Conservation (phyloP, 2,888 invertebrate genomes). For the Allophyes oxyacanthae region DNA sequence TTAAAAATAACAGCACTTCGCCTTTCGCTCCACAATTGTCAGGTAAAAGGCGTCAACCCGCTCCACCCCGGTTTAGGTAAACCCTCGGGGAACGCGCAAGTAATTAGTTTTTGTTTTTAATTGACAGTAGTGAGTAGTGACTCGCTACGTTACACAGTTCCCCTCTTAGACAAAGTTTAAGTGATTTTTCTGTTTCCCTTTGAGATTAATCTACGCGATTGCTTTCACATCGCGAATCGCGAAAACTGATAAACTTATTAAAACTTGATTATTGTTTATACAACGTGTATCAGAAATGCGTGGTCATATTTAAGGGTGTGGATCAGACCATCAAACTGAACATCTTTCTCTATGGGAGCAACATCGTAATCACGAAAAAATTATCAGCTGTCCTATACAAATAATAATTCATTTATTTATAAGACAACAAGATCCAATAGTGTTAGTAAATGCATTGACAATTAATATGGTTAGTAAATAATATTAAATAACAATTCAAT, state of each 20-base stretch:
- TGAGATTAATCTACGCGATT: slow-evolving; percentile 1
- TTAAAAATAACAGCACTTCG: neutral
- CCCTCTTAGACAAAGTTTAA: slow-evolving; percentile 19
- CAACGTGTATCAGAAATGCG: too few species aligned
- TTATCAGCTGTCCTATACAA: too few species aligned
- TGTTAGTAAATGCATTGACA: too few species aligned
- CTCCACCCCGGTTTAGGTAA: slow-evolving; percentile 17
- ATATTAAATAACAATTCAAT: too few species aligned
- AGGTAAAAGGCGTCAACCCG: slow-evolving; percentile 10
- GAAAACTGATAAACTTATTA: neutral
- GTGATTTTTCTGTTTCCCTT: slow-evolving; percentile 13
- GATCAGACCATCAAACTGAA: too few species aligned
- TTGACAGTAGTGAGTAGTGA: slow-evolving; percentile 25
- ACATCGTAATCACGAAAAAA: too few species aligned
- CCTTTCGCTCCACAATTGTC: slow-evolving; percentile 2
- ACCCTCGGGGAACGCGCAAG: slow-evolving; percentile 33
- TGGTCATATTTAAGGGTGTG: too few species aligned
- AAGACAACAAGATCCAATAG: too few species aligned
- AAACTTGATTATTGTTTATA: too few species aligned
- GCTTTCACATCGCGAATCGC: neutral
- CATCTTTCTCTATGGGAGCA: too few species aligned
- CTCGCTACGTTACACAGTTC: slow-evolving; percentile 24
- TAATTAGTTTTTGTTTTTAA: slow-evolving; percentile 49
- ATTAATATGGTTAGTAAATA: too few species aligned
- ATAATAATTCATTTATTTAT: too few species aligned